Conservation (phyloP, 2,113 vertebrate species). For the Phylloscopus trochiloides region DNA sequence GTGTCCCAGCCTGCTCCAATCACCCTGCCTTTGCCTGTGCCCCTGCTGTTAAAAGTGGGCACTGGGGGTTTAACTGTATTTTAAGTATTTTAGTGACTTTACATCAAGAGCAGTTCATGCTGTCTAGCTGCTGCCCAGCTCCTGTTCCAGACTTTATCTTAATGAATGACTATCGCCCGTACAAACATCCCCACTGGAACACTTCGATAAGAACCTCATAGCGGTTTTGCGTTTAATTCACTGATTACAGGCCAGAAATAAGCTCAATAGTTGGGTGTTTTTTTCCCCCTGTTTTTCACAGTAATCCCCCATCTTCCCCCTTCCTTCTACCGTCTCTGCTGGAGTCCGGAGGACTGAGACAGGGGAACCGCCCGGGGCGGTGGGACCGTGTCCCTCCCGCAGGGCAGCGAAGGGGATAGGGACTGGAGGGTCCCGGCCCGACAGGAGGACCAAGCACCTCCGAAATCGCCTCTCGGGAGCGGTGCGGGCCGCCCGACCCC, state of each 20-base stretch:
- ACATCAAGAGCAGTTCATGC: background rate
- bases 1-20: background rate
- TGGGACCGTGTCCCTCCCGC: background rate
- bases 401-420: background rate
- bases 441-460: background rate
- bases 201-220: background rate
- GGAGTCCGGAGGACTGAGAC: background rate
- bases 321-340: rapidly evolving
- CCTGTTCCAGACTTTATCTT: background rate
- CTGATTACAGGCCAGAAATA: background rate
- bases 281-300: rapidly evolving
- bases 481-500: rapidly evolving
- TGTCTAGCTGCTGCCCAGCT: background rate
- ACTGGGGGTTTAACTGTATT: background rate
- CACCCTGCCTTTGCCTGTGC: rapidly evolving
- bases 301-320: background rate
- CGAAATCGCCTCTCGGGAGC: background rate
- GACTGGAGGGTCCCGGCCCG: background rate
- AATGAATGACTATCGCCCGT: background rate
- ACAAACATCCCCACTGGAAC: background rate
- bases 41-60: rapidly evolving
- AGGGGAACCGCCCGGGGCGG: background rate
- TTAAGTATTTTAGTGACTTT: background rate
- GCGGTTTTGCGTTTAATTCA: background rate
- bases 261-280: background rate